phyloP scores from a whole-genome alignment of 2,888 invertebrate genomes.

The Caenorhabditis wallacei region DNA sequence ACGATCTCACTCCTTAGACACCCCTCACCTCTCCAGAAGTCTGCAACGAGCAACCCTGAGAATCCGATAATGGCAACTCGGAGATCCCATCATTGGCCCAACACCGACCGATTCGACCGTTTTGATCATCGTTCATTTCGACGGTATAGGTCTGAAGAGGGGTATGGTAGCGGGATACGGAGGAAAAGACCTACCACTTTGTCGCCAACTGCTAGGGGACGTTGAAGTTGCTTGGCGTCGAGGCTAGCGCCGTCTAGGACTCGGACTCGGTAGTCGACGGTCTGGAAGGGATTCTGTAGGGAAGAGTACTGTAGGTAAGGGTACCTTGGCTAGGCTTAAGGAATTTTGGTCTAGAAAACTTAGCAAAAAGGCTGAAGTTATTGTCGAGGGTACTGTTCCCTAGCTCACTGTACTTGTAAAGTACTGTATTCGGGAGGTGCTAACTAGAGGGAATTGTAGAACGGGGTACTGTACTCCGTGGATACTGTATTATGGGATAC shows the following conservation, averaged over 20 bases:
- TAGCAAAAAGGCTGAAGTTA: too few relatives aligned
- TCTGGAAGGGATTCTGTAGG: conserved; percentile 21
- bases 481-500: too few relatives aligned
- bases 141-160: conserved; percentile 73
- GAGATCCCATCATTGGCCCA: conserved; percentile 81
- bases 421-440: too few relatives aligned
- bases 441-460: too few relatives aligned
- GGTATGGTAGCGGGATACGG: background rate
- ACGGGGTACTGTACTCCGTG: too few relatives aligned
- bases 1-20: too few relatives aligned
- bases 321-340: too few relatives aligned
- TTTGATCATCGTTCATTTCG: conserved; percentile 57
- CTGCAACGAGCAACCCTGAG: conserved; percentile 81
- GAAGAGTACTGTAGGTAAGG: background rate
- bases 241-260: conserved; percentile 79
- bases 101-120: conserved; percentile 78
- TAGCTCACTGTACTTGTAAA: too few relatives aligned
- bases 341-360: too few relatives aligned
- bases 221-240: conserved; percentile 72
- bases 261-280: conserved; percentile 78
- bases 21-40: conserved; percentile 78
- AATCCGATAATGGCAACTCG: conserved; percentile 79
- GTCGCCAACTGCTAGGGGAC: conserved; percentile 82
- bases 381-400: too few relatives aligned
- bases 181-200: conserved; percentile 73